Percentiles rank a stretch among this genome's conserved stretches.
Conservation (phyloP, 2,888 invertebrate species). For the Torymus tubicola region DNA sequence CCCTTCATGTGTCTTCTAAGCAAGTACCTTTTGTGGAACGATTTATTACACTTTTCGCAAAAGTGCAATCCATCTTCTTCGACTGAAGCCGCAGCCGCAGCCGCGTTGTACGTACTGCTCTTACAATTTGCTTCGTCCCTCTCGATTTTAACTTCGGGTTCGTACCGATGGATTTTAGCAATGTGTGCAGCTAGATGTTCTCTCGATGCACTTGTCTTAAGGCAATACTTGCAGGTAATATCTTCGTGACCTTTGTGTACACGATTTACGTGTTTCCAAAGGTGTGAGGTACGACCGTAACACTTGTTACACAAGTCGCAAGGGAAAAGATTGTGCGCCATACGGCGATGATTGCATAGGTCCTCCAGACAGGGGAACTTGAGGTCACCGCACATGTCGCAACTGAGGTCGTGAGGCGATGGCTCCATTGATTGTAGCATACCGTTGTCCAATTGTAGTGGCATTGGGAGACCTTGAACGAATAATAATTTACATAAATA, state of each 20-base stretch:
- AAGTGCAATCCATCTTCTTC: conserved; percentile 77
- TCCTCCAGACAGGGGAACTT: conserved; percentile 77
- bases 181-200: conserved; percentile 80
- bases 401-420: conserved; percentile 60
- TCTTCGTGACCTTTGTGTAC: conserved; percentile 80
- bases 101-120: conserved; percentile 66
- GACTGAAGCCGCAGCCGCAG: conserved; percentile 64
- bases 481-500: no score
- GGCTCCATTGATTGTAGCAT: conserved; percentile 54
- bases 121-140: conserved; percentile 73
- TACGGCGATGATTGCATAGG: conserved; percentile 78
- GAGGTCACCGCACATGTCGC: conserved; percentile 70
- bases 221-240: conserved; percentile 79
- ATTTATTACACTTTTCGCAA: conserved; percentile 79
- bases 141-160: conserved; percentile 70
- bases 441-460: conserved; percentile 47
- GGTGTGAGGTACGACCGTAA: conserved; percentile 80
- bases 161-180: conserved; percentile 77
- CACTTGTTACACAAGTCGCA: conserved; percentile 81
- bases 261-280: conserved; percentile 82
- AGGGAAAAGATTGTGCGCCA: conserved; percentile 79
- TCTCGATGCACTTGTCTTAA: conserved; percentile 80
- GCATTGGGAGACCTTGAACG: conserved; percentile 34
- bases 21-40: conserved; percentile 78
- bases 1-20: conserved; percentile 80